Base-by-base conservation (phyloP, 2,113 vertebrate genomes). In the Poeciliopsis turrubarensis region DNA sequence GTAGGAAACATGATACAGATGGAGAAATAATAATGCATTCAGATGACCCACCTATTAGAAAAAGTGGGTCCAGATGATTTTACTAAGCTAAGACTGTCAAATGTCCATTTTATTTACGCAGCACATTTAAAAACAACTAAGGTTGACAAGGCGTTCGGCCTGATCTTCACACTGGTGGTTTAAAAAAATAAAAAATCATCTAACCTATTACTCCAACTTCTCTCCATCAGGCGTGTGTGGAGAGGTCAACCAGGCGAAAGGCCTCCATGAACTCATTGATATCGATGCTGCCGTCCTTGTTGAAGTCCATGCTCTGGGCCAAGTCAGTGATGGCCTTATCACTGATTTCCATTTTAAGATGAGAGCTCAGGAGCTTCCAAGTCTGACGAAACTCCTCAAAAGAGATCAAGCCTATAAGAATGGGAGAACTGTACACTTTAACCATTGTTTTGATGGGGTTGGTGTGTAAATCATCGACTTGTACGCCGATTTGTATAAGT, bases 201-300 rank as follows among this genome's bases (percentile, higher is more conserved):
- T 61, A 66, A n/a, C 26, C 27, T 12, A 71, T 25, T 78, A 73
- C 34, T 37, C 34, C 25, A 25, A 82, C 31, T 66, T 57, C 51
- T 54, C 39, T 1, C 60, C n/a, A 8, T 84, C 69, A 82, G 66
- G 26, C 44, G 64, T 0, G 66, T 27, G 70, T 68, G 72, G 73
- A 94, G 77, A 84, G 94, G 90, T 94, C 95, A 65, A 96, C 95
- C 0, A 99, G 94, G 44, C 96, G 95, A 82, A 98, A 98, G 10
- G 97, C 97, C 91, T 99, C 97, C 77, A 98, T 94, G 92, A 99
- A 99, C 92, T 99, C 97, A 0, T 98, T 99, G 91, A 98, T 98
- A 78, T 99, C 97, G 0, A 99, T 97, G 89, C 92, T 96, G 15
- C 97, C 97, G 0, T 99, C 97, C 80, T 97, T 98, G 87, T 98